These are phyloP conservation scores for Scomber japonicus DNA, from an alignment of 2,113 vertebrate species.

Conservation along the genomic window DNA sequence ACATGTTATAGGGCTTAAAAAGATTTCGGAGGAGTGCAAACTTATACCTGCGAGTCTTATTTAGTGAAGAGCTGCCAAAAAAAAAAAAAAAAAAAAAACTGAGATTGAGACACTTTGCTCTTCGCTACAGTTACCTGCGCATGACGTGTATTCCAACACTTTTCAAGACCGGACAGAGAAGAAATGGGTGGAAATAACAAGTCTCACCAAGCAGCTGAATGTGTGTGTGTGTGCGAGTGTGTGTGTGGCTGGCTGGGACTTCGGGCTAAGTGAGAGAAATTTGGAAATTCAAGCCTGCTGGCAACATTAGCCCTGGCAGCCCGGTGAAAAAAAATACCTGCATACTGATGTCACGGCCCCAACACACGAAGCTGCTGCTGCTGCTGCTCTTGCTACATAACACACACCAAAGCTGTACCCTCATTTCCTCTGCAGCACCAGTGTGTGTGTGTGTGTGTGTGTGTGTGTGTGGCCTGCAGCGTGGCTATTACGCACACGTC, in stretches of 20 bases:
- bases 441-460: conserved; percentile 44
- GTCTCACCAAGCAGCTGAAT: conserved; percentile 67
- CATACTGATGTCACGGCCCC: conserved; percentile 74
- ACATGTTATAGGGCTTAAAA: background rate
- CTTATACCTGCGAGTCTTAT: background rate
- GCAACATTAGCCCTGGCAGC: conserved; percentile 65
- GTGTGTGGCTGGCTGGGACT: conserved; percentile 2
- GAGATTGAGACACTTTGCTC: conserved; percentile 34
- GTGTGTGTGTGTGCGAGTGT: conserved; percentile 5
- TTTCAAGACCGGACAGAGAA: conserved; percentile 55
- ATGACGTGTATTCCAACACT: conserved; percentile 12
- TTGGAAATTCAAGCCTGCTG: conserved; percentile 68
- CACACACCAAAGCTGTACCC: conserved; percentile 25
- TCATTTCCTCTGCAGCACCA: conserved; percentile 32
- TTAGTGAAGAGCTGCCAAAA: conserved; percentile 20
- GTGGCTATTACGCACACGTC: conserved; percentile 38
- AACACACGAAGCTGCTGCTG: conserved; percentile 1
- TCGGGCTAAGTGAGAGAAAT: conserved; percentile 57
- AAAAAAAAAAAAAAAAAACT: conserved; percentile 30
- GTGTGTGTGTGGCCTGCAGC: conserved; percentile 57
- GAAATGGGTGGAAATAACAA: conserved; percentile 66
- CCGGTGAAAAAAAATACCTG: conserved; percentile 81
- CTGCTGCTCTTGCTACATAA: conserved; percentile 6
- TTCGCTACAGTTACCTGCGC: conserved; percentile 34
- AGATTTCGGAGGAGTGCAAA: conserved; percentile 8